Evolutionary conservation across 2,888 invertebrate species (phyloP).

Genomic region (Cerastis rubricosa): DNA sequence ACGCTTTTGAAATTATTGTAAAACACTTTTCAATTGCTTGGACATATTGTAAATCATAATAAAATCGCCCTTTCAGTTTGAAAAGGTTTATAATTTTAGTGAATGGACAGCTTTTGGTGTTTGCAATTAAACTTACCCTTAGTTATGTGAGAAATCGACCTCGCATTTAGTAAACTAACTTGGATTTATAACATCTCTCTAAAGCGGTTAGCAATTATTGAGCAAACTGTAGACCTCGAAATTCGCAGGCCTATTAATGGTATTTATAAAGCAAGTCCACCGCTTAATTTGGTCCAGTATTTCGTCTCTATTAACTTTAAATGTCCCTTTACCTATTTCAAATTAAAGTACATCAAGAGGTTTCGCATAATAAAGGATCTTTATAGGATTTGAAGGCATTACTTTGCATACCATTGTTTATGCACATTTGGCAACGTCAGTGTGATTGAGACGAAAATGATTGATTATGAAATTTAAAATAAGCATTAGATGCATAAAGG

Average conservation of each 20-base stretch:
- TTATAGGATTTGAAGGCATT: constrained; percentile 6
- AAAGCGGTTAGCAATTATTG: constrained; percentile 69
- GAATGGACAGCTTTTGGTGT: constrained; percentile 77
- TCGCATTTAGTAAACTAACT: constrained; percentile 77
- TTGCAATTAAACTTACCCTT: constrained; percentile 80
- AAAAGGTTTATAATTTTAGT: constrained; percentile 65
- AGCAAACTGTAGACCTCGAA: constrained; percentile 72
- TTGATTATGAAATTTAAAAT: constrained; percentile 73
- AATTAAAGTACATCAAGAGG: constrained; percentile 40
- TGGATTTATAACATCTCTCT: constrained; percentile 73
- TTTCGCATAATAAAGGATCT: constrained; percentile 5
- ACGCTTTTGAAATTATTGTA: constrained; percentile 62
- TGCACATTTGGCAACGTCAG: constrained; percentile 69
- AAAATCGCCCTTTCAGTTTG: constrained; percentile 50
- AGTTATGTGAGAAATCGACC: constrained; percentile 82
- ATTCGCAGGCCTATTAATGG: constrained; percentile 68
- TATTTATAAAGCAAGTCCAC: constrained; percentile 50
- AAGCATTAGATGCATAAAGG: constrained; percentile 73
- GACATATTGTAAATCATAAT: constrained; percentile 66
- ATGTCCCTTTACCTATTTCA: constrained; percentile 40
- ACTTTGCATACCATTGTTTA: constrained; percentile 36
- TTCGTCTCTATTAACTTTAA: constrained; percentile 43
- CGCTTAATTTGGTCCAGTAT: constrained; percentile 56
- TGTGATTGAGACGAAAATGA: constrained; percentile 74
- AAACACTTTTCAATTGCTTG: constrained; percentile 63